Conservation (phyloP, 1,140 invertebrate genomes). For the Heliconius himera region DNA sequence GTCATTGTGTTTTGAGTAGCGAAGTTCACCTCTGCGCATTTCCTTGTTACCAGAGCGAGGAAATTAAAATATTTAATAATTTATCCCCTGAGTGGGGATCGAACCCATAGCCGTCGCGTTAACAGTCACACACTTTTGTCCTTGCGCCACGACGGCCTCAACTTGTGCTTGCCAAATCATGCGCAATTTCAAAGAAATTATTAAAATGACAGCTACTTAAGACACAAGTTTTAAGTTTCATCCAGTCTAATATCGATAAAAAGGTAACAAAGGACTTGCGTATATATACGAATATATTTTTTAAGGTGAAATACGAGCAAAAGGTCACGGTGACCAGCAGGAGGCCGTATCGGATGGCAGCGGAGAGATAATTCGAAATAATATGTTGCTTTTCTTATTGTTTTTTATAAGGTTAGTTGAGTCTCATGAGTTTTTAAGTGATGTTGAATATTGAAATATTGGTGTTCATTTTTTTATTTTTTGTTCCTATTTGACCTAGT, state of each 20-base stretch:
- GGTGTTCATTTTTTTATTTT: too few species aligned
- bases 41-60: too few species aligned
- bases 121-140: too few species aligned
- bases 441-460: background rate
- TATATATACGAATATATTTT: background rate
- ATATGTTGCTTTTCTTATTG: conserved; percentile 9
- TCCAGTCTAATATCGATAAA: background rate
- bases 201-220: background rate
- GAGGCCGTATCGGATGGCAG: conserved; percentile 9
- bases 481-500: too few species aligned
- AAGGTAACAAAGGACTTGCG: background rate
- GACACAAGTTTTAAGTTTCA: background rate
- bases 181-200: background rate
- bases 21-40: too few species aligned
- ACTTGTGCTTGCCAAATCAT: background rate
- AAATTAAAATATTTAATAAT: too few species aligned
- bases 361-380: background rate
- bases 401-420: background rate
- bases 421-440: background rate
- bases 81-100: too few species aligned
- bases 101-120: too few species aligned
- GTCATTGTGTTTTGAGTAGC: too few species aligned
- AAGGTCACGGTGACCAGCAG: conserved; percentile 1
- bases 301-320: background rate
- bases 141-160: too few species aligned